phyloP scores from a whole-genome alignment of 2,113 vertebrate species.

The Speoplatyrhinus poulsoni region DNA sequence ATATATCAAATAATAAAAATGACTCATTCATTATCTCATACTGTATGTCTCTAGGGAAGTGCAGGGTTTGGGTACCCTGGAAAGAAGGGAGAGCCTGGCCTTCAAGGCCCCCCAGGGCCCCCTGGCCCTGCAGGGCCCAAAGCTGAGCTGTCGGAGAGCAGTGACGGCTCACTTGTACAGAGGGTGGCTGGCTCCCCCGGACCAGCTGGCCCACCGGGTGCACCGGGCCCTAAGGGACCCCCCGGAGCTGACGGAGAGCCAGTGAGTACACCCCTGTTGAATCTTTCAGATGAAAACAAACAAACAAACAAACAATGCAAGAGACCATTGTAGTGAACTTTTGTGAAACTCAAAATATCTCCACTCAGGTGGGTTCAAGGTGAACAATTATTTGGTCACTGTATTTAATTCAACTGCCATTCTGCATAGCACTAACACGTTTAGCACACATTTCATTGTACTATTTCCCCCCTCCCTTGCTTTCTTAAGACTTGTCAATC shows the following conservation, averaged over 20 bases:
- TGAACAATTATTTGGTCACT: no score
- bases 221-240: constrained; percentile 72
- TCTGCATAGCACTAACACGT: no score
- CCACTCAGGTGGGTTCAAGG: no score
- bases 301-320: not conserved
- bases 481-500: no score
- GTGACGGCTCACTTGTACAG: constrained; percentile 55
- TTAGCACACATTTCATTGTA: no score
- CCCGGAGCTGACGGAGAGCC: constrained; percentile 85
- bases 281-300: not conserved
- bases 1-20: not conserved
- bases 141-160: constrained; percentile 20
- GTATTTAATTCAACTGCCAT: no score
- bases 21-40: not conserved
- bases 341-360: not conserved
- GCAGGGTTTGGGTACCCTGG: constrained; percentile 86
- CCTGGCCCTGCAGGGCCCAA: constrained; percentile 71
- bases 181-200: constrained; percentile 73
- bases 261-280: constrained; percentile 69
- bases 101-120: constrained; percentile 67
- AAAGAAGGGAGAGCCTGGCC: constrained; percentile 83
- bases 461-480: no score
- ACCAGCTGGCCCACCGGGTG: constrained; percentile 75
- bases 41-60: constrained; percentile 72
- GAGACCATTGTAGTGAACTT: not conserved